Conservation (phyloP, 2,888 invertebrate genomes). For the Eupeodes luniger region DNA sequence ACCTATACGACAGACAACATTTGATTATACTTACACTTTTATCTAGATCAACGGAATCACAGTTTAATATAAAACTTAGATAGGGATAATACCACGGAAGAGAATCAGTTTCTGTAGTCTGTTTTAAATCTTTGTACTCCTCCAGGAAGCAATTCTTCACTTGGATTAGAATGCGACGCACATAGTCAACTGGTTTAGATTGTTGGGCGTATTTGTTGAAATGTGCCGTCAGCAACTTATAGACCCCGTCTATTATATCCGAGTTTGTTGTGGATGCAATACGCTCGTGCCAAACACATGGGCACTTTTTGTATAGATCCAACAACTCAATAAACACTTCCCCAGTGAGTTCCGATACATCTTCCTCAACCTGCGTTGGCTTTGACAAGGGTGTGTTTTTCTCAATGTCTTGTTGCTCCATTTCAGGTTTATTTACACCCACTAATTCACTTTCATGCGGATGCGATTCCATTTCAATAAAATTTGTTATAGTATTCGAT, state of each 20-base stretch:
- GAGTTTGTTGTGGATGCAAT: slow-evolving; percentile 40
- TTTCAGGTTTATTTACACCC: neutral
- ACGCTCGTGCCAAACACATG: slow-evolving; percentile 57
- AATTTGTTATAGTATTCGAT: slow-evolving; percentile 57
- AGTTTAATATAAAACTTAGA: slow-evolving; percentile 53
- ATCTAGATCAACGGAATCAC: slow-evolving; percentile 50
- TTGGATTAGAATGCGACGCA: slow-evolving; percentile 45
- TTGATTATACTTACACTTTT: slow-evolving; percentile 41
- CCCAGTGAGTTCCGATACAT: slow-evolving; percentile 55
- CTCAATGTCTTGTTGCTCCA: neutral
- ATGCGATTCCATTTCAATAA: slow-evolving; percentile 58
- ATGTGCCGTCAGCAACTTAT: slow-evolving; percentile 38
- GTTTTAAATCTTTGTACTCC: slow-evolving; percentile 49
- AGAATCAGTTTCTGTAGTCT: slow-evolving; percentile 8
- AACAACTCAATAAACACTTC: slow-evolving; percentile 63
- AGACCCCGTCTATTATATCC: slow-evolving; percentile 37
- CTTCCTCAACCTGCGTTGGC: slow-evolving; percentile 16
- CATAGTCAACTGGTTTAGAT: slow-evolving; percentile 50
- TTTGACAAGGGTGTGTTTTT: neutral
- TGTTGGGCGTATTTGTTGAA: slow-evolving; percentile 55
- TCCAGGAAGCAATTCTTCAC: slow-evolving; percentile 58
- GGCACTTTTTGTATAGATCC: slow-evolving; percentile 63
- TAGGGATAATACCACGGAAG: slow-evolving; percentile 64
- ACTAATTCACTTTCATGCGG: neutral
- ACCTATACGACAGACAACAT: too few species aligned